A percentile compares a stretch with the other conserved stretches of the same genome.
Evolutionary conservation across 2,797 vertebrate genomes (phyloP).

Genomic region (Siniperca obscura): DNA sequence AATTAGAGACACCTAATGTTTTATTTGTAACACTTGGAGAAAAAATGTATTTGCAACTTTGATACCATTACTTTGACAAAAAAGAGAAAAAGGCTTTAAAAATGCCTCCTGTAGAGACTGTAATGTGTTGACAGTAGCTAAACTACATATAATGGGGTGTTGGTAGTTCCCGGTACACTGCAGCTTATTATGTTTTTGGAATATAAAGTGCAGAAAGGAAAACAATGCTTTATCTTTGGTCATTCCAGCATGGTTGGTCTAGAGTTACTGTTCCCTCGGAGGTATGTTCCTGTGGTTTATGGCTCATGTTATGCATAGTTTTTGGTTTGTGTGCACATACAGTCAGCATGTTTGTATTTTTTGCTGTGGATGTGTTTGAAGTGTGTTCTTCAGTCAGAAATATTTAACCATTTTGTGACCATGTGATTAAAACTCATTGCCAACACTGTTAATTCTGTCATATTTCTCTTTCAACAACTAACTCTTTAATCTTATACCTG

Average conservation of each 20-base stretch:
- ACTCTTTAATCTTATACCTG: background rate
- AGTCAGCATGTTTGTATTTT: slow-evolving; percentile 24
- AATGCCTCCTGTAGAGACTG: background rate
- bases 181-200: background rate
- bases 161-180: background rate
- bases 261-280: slow-evolving; percentile 85
- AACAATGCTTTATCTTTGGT: slow-evolving; percentile 67
- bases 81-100: background rate
- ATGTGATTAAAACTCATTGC: background rate
- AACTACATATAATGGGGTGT: background rate
- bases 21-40: background rate
- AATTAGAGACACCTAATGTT: background rate
- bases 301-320: slow-evolving; percentile 17
- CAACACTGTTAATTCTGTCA: background rate
- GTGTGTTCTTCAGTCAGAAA: slow-evolving; percentile 9
- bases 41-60: background rate
- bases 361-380: slow-evolving; percentile 38
- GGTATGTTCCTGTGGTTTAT: slow-evolving; percentile 77
- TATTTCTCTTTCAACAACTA: slow-evolving; percentile 3
- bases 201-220: slow-evolving; percentile 19
- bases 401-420: background rate
- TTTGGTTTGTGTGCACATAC: slow-evolving; percentile 21
- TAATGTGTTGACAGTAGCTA: background rate
- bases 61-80: background rate
- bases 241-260: slow-evolving; percentile 85